Percentiles rank a stretch among this genome's conserved stretches.
Conservation (phyloP, 2,797 vertebrate species). For the Silurus lanzhouensis region DNA sequence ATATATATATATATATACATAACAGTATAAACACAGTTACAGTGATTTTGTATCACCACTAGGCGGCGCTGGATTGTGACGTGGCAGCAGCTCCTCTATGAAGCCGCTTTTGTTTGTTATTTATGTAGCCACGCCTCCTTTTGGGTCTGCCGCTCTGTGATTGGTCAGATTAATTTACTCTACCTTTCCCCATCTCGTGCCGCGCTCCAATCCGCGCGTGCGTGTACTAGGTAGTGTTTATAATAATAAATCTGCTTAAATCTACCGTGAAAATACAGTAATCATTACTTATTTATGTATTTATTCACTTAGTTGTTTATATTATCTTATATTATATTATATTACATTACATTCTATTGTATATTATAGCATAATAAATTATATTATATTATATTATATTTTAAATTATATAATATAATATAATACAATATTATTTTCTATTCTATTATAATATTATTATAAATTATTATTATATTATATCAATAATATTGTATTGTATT, state of each 20-base stretch:
- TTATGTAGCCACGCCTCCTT: background rate
- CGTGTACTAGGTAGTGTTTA: background rate
- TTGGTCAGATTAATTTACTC: background rate
- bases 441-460: too few species aligned
- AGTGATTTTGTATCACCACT: background rate
- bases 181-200: background rate
- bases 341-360: too few species aligned
- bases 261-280: too few species aligned
- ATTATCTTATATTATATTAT: too few species aligned
- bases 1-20: too few species aligned
- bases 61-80: conserved; percentile 10
- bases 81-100: background rate
- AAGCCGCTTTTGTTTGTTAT: background rate
- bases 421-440: too few species aligned
- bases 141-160: background rate
- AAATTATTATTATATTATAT: background rate
- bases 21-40: background rate
- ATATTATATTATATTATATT: too few species aligned
- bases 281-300: too few species aligned
- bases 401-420: too few species aligned
- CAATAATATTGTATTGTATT: background rate
- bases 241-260: too few species aligned
- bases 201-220: background rate
- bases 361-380: too few species aligned
- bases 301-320: too few species aligned